Conservation (phyloP, 2,113 vertebrate species). For the Anolis carolinensis region DNA sequence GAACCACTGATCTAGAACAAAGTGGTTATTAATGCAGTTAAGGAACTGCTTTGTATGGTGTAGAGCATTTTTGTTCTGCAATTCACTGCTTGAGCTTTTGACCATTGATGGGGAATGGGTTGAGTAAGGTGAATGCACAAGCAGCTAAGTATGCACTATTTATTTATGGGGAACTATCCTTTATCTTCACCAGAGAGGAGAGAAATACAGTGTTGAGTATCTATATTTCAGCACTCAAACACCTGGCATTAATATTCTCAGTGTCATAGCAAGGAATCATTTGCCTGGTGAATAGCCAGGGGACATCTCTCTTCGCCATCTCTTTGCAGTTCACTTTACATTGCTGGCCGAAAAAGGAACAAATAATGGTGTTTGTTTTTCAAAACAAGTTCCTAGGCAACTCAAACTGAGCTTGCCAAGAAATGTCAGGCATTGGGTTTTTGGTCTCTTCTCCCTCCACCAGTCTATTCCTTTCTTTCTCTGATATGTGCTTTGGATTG, state of each 20-base stretch:
- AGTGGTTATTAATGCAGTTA: not conserved
- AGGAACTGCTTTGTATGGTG: not conserved
- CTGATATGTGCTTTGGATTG: slow-evolving; percentile 26
- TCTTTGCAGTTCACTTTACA: slow-evolving; percentile 43
- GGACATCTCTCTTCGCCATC: slow-evolving; percentile 22
- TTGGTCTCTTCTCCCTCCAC: slow-evolving; percentile 11
- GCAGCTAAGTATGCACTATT: not conserved
- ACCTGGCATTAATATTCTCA: slow-evolving; percentile 37
- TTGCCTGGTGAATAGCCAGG: slow-evolving; percentile 19
- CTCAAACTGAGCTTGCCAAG: slow-evolving; percentile 38
- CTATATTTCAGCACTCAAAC: slow-evolving; percentile 7
- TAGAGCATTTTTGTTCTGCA: not conserved
- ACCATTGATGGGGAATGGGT: not conserved
- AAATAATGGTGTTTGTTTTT: slow-evolving; percentile 62
- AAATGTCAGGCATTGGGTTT: not conserved
- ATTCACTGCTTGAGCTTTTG: not conserved
- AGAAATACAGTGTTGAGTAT: fast-evolving
- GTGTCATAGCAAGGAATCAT: slow-evolving; percentile 32
- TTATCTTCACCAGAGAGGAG: not conserved
- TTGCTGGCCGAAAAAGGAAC: slow-evolving; percentile 50
- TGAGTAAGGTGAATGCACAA: not conserved
- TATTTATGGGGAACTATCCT: not conserved
- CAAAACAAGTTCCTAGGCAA: slow-evolving; percentile 62
- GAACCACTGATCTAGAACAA: no score
- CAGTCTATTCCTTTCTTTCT: slow-evolving; percentile 8